A percentile compares a stretch with the other conserved stretches of the same genome.
phyloP scores from a whole-genome alignment of 2,113 vertebrate species.

The Aleadryas rufinucha region DNA sequence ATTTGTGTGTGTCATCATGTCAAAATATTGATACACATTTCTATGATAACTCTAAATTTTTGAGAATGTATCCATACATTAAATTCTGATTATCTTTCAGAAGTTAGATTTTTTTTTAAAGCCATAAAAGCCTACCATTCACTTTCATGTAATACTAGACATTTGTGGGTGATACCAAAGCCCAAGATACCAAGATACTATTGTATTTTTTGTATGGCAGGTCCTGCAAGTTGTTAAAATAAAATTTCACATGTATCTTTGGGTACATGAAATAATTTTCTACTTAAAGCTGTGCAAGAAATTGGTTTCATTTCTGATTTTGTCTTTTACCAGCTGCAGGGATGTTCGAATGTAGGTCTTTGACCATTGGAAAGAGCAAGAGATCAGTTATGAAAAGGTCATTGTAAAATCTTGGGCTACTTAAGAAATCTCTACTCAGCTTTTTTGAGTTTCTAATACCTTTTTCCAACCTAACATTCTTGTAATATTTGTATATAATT shows the following conservation, averaged over 20 bases:
- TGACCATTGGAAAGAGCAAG: not conserved
- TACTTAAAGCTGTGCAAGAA: not conserved
- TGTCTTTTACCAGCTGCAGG: not conserved
- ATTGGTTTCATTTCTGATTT: not conserved
- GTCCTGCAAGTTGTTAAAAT: not conserved
- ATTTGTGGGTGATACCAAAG: not conserved
- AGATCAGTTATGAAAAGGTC: not conserved
- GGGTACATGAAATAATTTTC: not conserved
- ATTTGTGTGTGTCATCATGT: not conserved
- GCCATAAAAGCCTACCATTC: not conserved
- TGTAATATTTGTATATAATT: not conserved
- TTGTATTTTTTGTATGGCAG: not conserved
- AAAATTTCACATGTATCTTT: not conserved
- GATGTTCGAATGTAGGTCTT: not conserved
- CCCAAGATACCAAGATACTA: not conserved
- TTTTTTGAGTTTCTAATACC: not conserved
- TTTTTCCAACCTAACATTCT: not conserved
- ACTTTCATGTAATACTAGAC: not conserved
- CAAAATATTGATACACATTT: not conserved
- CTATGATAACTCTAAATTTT: not conserved
- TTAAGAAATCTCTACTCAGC: not conserved
- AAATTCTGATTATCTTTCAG: not conserved
- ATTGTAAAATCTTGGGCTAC: not conserved
- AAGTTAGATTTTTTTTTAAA: not conserved
- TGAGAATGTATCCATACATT: not conserved